Evolutionary conservation across 2,797 vertebrate genomes (phyloP).

Genomic region (Sardinella longiceps): DNA sequence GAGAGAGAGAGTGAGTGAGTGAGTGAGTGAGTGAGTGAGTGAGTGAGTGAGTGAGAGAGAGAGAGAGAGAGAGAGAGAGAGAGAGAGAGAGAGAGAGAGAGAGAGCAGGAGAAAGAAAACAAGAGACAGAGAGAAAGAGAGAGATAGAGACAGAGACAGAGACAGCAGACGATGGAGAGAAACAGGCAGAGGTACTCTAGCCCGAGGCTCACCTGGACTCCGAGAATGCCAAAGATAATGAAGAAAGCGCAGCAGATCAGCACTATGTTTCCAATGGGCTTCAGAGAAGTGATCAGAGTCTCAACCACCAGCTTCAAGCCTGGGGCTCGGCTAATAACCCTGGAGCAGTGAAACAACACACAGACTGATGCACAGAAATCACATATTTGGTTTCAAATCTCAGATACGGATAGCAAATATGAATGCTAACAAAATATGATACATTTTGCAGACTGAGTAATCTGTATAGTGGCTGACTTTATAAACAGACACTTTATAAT

Average conservation of each 20-base stretch:
- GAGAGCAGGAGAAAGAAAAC: neutral
- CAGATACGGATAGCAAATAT: neutral
- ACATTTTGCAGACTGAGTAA: neutral
- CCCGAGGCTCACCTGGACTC: slow-evolving; percentile 86
- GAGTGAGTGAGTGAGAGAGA: neutral
- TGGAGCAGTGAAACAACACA: slow-evolving; percentile 55
- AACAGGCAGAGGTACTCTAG: neutral
- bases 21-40: neutral
- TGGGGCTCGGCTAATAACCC: slow-evolving; percentile 96
- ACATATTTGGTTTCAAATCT: neutral
- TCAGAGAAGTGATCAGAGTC: slow-evolving; percentile 96
- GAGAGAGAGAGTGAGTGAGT: neutral
- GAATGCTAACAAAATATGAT: too few relatives aligned
- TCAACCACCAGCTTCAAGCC: slow-evolving; percentile 97
- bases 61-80: slow-evolving; percentile 19
- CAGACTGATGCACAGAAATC: neutral
- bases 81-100: neutral
- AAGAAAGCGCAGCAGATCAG: slow-evolving; percentile 99
- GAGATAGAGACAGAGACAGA: neutral
- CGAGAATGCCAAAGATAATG: slow-evolving; percentile 97
- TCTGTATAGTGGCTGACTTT: too few relatives aligned
- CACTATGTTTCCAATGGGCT: slow-evolving; percentile 97
- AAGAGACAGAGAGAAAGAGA: neutral
- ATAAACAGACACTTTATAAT: too few relatives aligned
- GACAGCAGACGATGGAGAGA: neutral